A percentile compares a stretch with the other conserved stretches of the same genome.
Evolutionary conservation across 1,140 invertebrate species (phyloP).

Genomic region (Platyura marginata): DNA sequence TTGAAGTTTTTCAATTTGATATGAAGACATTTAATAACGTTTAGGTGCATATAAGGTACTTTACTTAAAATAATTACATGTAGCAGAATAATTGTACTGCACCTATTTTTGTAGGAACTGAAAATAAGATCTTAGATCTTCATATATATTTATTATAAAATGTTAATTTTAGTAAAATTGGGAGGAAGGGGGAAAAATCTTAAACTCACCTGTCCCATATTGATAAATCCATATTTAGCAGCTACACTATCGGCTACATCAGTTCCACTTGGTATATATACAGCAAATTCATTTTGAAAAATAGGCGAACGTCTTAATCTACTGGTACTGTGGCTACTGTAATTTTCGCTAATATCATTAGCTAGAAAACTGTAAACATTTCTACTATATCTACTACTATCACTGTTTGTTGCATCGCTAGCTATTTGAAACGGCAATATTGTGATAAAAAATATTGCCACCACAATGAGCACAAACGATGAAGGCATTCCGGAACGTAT

Average conservation of each 20-base stretch:
- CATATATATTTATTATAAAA: no score
- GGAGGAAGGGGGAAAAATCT: no score
- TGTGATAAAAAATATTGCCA: neutral
- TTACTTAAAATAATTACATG: no score
- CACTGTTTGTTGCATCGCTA: neutral
- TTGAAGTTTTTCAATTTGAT: no score
- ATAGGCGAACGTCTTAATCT: conserved; percentile 11
- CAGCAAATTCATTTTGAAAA: conserved; percentile 45
- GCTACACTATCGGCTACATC: conserved; percentile 34
- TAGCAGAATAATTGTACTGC: no score
- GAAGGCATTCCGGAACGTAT: neutral
- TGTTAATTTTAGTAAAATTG: no score
- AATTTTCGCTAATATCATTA: neutral
- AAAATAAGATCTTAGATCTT: no score
- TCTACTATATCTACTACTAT: neutral
- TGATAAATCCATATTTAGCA: conserved; percentile 36
- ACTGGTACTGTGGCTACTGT: neutral
- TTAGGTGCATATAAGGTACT: no score
- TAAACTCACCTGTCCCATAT: conserved; percentile 42
- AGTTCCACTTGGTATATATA: conserved; percentile 35
- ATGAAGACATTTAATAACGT: no score
- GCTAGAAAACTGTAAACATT: neutral
- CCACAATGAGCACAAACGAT: neutral
- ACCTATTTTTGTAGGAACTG: no score
- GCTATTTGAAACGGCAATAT: neutral